phyloP scores from a whole-genome alignment of 1,140 invertebrate species.

The Drosophila lowei region DNA sequence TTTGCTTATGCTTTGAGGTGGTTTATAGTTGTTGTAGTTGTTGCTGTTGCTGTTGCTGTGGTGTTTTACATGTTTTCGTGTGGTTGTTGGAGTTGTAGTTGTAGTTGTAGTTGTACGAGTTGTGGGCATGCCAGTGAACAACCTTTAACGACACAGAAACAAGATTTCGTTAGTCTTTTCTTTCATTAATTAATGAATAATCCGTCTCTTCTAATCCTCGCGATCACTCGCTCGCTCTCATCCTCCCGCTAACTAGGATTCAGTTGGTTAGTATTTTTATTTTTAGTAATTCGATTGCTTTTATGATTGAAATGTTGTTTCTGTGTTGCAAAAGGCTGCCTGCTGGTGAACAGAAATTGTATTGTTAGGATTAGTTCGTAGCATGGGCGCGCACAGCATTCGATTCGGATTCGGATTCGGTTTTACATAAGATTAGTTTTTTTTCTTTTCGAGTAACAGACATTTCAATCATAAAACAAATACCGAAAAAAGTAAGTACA shows the following conservation, averaged over 20 bases:
- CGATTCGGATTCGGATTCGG: background rate
- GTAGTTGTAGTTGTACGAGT: constrained; percentile 57
- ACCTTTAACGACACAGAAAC: constrained; percentile 84
- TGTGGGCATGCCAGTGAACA: constrained; percentile 80
- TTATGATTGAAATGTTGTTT: constrained; percentile 84
- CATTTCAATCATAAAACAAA: constrained; percentile 84
- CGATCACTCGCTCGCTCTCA: constrained; percentile 8
- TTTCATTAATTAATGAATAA: constrained; percentile 24
- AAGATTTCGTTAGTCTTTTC: constrained; percentile 83
- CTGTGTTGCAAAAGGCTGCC: constrained; percentile 83
- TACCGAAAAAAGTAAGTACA: constrained; percentile 46
- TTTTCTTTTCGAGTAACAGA: constrained; percentile 70
- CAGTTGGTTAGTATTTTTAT: constrained; percentile 37
- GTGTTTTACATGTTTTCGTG: constrained; percentile 71
- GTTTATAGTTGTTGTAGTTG: constrained; percentile 27
- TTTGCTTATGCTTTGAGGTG: constrained; percentile 27
- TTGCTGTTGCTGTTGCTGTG: constrained; percentile 35
- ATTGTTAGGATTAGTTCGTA: constrained; percentile 70
- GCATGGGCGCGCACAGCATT: constrained; percentile 35
- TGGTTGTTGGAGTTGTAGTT: constrained; percentile 49
- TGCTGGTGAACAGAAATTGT: constrained; percentile 76
- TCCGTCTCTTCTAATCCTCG: constrained; percentile 21
- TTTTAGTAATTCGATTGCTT: constrained; percentile 44
- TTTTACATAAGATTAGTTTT: constrained; percentile 25
- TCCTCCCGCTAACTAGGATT: constrained; percentile 32